Evolutionary conservation across 2,797 vertebrate species (phyloP), one percentile per base, ranked within the genome.

Genomic region (Oreonectes daqikongensis): DNA sequence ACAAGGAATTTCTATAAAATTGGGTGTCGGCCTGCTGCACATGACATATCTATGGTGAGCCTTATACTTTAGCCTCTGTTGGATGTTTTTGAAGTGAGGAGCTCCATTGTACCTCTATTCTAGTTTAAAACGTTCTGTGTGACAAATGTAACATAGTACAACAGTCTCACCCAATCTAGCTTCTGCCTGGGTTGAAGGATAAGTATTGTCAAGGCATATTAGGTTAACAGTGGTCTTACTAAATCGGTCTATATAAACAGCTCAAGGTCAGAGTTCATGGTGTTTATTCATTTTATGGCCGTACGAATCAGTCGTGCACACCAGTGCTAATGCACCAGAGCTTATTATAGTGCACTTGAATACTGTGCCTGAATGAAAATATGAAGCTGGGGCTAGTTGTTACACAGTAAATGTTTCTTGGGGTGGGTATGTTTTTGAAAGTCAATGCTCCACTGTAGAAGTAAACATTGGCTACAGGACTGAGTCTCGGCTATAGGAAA

Each of bases 221-320:
- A 59, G 63, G 44, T 40, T 52, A 68, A 53, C 26, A 46, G 32
- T 64, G 14, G 28, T 17, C 24, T 57, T 65, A 15, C 10, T n/a
- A 59, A 64, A 53, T 20, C 42, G 2, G 32, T 35, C 24, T 35
- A 35, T 5, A 28, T 14, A 57, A 32, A 20, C 38, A 48, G 61
- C 30, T 35, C 8, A 2, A 5, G 70, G 32, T 72, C 63, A 42
- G 18, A 11, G 0, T 67, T 72, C 40, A 79, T 40, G 32, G 52
- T 52, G 44, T 50, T 61, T 73, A 74, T 68, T 79, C 64, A 55
- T 11, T 44, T 61, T 10, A 10, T 4, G 26, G 46, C 14, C 14
- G 42, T 26, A 38, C 44, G 22, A 74, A 35, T 73, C 52, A 73
- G 69, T 73, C 77, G 42, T 24, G 28, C 52, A 50, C 40, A 61